Base-by-base conservation (phyloP, 1,140 invertebrate species). In the Agrilus planipennis region DNA sequence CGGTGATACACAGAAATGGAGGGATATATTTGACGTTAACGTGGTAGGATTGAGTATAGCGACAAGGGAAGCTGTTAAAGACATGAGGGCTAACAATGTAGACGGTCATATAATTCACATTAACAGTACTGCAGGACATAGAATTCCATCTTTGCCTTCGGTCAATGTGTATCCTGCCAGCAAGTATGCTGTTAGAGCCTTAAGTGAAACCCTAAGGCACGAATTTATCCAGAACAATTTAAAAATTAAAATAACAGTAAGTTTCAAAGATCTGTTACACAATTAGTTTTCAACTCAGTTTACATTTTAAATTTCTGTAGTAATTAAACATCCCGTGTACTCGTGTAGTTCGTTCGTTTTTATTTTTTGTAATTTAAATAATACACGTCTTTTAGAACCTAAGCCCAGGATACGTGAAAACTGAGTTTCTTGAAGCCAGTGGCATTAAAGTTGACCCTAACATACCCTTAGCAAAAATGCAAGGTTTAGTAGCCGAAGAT, bases 91-190 rank as follows among this genome's bases (percentile, higher is more conserved):
- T 44, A 60, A 66, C 16, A 53, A 62, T 14, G 61, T 75, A 5
- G 67, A 76, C 44, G 79, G 79, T 1, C 77, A 82, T 47, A 71
- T 79, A 41, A 69, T 79, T 34, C 68, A 76, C 40, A 64, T 79
- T 22, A 76, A 72, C 27, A 70, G 68, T 46, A 40, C 66, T 16
- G 34, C 52, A 27, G 68, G 66, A 10, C 68, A 69, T 28, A 45
- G 52, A 39, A 52, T 14, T 6, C 7, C 12, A 6, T 10, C 7
- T 6, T 31, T 31, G 15, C n/a, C n/a, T n/a, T n/a, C n/a, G n/a
- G n/a, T n/a, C n/a, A 31, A 31, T 16, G 15, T 31, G 5, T 31
- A 31, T 14, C 15, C 10, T 31, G 29, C 29, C 5, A 10, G 7
- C 29, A 31, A 31, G 29, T 31, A 10, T 31, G 29, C 29, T 16